phyloP scores from a whole-genome alignment of 2,113 vertebrate genomes.

The Chloroceryle aenea region DNA sequence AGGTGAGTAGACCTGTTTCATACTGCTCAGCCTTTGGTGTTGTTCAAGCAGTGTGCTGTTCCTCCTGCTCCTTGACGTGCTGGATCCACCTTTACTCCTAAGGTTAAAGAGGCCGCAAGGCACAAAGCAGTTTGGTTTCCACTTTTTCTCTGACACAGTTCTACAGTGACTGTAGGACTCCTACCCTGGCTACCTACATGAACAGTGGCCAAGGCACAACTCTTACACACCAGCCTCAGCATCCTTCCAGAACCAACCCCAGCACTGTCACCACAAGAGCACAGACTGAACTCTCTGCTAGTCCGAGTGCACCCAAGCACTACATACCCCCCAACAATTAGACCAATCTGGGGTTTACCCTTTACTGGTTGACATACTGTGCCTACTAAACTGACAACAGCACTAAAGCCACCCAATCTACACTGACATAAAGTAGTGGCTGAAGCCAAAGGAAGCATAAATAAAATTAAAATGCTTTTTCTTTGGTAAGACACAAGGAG shows the following conservation, averaged over 20 bases:
- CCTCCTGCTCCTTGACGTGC: not conserved
- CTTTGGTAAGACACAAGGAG: not conserved
- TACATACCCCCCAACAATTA: not conserved
- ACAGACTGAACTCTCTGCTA: not conserved
- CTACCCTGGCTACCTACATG: rapidly evolving
- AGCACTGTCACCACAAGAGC: not conserved
- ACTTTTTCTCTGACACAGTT: not conserved
- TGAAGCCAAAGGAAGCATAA: not conserved
- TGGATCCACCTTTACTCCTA: not conserved
- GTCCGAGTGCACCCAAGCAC: not conserved
- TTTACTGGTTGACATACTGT: rapidly evolving
- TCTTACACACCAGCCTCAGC: rapidly evolving
- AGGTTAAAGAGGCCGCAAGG: not conserved
- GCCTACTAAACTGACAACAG: not conserved
- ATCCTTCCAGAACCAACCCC: not conserved
- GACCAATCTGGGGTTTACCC: not conserved
- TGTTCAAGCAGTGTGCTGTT: not conserved
- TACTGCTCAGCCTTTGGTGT: not conserved
- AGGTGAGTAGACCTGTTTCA: not conserved
- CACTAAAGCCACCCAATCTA: not conserved
- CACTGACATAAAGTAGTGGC: not conserved
- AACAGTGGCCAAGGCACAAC: not conserved
- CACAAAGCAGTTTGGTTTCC: not conserved
- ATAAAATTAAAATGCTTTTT: not conserved
- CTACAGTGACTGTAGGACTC: not conserved